phyloP scores from a whole-genome alignment of 2,797 vertebrate species.

The Myiothlypis chrysogaster region DNA sequence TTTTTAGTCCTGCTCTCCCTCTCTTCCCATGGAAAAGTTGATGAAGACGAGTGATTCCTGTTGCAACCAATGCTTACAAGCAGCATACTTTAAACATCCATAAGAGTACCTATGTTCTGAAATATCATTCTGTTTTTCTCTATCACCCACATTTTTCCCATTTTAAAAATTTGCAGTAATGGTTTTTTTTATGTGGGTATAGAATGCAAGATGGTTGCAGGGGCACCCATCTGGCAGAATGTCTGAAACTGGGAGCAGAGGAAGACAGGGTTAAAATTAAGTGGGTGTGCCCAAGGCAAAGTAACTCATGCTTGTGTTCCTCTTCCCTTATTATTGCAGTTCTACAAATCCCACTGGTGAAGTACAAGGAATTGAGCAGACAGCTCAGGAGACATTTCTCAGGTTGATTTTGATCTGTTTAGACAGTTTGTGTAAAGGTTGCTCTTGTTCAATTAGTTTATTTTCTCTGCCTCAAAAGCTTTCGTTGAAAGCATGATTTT shows the following conservation, averaged over 20 bases:
- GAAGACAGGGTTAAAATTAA: not conserved
- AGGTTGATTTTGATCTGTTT: not conserved
- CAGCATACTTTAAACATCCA: not conserved
- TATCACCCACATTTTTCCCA: not conserved
- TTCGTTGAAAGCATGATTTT: not conserved
- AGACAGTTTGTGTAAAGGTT: not conserved
- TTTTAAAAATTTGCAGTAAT: not conserved
- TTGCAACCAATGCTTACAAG: not conserved
- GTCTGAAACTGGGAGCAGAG: not conserved
- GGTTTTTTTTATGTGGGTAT: not conserved
- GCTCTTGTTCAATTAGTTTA: not conserved
- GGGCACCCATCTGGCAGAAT: not conserved
- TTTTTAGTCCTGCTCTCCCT: not conserved
- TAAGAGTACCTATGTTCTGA: not conserved
- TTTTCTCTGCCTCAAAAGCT: not conserved
- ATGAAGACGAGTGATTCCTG: not conserved
- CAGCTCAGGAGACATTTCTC: not conserved
- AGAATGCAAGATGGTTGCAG: not conserved
- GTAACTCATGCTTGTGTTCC: not conserved
- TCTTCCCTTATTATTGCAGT: not conserved
- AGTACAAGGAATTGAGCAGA: not conserved
- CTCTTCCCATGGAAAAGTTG: not conserved
- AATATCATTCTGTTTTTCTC: not conserved
- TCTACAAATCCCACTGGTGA: not conserved
- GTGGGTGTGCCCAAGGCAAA: not conserved